Evolutionary conservation across 1,140 invertebrate genomes (phyloP).

Genomic region (Drosophila azteca): DNA sequence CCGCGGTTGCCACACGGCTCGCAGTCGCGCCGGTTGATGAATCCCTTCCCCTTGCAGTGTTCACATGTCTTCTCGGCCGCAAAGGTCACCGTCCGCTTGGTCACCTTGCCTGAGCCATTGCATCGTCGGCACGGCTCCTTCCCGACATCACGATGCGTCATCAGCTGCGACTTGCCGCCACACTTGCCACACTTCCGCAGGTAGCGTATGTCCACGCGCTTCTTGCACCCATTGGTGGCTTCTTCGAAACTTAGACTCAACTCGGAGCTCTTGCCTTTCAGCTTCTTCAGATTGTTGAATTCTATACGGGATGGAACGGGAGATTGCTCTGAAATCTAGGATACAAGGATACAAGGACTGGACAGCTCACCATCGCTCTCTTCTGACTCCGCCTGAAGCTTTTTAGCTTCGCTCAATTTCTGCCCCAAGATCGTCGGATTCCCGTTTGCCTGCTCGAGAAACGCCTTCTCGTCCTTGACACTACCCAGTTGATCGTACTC

Average conservation of each 20-base stretch:
- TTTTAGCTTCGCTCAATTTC: slow-evolving; percentile 12
- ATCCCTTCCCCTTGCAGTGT: slow-evolving; percentile 73
- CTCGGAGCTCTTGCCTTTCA: slow-evolving; percentile 16
- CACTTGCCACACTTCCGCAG: slow-evolving; percentile 69
- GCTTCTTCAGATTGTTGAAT: slow-evolving; percentile 39
- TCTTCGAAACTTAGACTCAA: slow-evolving; percentile 64
- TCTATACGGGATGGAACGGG: slow-evolving; percentile 27
- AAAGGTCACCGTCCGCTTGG: slow-evolving; percentile 60
- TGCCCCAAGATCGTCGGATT: slow-evolving; percentile 53
- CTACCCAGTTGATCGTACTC: slow-evolving; percentile 88
- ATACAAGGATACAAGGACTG: not conserved
- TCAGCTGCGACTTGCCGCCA: slow-evolving; percentile 71
- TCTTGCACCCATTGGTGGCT: slow-evolving; percentile 70
- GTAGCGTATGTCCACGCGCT: slow-evolving; percentile 61
- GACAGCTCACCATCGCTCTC: slow-evolving; percentile 43
- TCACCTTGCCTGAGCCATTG: slow-evolving; percentile 67
- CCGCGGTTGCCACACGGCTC: slow-evolving; percentile 70
- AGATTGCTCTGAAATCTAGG: not conserved
- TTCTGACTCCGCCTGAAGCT: not conserved
- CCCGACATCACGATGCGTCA: slow-evolving; percentile 56
- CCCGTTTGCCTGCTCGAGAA: slow-evolving; percentile 56
- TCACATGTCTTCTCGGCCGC: slow-evolving; percentile 45
- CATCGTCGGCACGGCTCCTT: slow-evolving; percentile 75
- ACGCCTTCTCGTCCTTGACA: slow-evolving; percentile 64
- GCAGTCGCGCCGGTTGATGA: slow-evolving; percentile 72